phyloP scores from a whole-genome alignment of 2,888 invertebrate genomes.

The Hipparchia semele region DNA sequence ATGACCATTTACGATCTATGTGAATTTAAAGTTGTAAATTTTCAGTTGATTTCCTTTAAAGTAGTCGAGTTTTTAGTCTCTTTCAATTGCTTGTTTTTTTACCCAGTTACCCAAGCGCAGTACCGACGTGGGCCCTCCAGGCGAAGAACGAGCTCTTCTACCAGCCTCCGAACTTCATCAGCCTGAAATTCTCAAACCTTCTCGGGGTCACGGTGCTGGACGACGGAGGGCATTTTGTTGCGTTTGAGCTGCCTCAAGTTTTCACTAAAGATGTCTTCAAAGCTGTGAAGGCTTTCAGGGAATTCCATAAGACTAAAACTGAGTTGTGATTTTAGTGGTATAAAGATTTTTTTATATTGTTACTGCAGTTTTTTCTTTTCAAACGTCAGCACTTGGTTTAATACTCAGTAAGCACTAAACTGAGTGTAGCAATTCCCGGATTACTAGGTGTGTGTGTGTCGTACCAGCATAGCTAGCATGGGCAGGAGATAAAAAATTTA shows the following conservation, averaged over 20 bases:
- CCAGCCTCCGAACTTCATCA: conserved; percentile 79
- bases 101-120: conserved; percentile 66
- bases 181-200: conserved; percentile 83
- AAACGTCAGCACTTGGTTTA: not conserved
- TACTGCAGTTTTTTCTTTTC: not conserved
- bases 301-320: conserved; percentile 32
- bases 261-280: conserved; percentile 85
- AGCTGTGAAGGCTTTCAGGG: conserved; percentile 47
- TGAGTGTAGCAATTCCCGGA: no score
- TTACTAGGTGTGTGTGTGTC: no score
- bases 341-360: not conserved
- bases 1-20: no score
- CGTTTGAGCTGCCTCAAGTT: conserved; percentile 87
- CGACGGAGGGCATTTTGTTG: conserved; percentile 91
- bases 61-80: no score
- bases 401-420: no score
- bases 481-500: no score
- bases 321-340: conserved; percentile 25
- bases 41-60: no score
- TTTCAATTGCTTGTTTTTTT: not conserved
- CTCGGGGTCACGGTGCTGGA: conserved; percentile 83
- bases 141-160: conserved; percentile 86
- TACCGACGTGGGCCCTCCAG: conserved; percentile 86
- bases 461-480: no score
- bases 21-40: no score